Evolutionary conservation across 2,888 invertebrate genomes (phyloP).

Genomic region (Lymantria dispar): DNA sequence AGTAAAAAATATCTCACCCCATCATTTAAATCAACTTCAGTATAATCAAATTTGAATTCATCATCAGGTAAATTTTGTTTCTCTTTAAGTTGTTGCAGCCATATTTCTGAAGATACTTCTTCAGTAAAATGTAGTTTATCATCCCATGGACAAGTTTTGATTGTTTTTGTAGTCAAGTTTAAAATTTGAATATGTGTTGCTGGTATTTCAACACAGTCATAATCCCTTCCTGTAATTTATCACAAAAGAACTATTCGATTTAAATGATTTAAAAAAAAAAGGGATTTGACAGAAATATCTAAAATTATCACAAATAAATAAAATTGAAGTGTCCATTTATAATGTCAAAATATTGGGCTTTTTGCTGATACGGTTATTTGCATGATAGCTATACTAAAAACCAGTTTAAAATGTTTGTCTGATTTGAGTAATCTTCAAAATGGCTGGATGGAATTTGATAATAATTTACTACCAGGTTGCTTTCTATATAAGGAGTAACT

Average conservation of each 20-base stretch:
- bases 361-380: too few relatives aligned
- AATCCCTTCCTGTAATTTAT: constrained; percentile 55
- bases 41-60: constrained; percentile 46
- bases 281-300: neutral
- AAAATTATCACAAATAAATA: neutral
- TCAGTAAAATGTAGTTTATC: constrained; percentile 33
- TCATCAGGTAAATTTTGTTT: constrained; percentile 63
- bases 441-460: too few relatives aligned
- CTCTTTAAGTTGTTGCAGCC: constrained; percentile 50
- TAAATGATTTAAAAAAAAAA: neutral
- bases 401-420: too few relatives aligned
- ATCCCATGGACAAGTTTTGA: constrained; percentile 59
- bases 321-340: too few relatives aligned
- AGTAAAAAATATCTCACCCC: constrained; percentile 32
- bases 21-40: constrained; percentile 32
- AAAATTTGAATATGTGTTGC: constrained; percentile 83
- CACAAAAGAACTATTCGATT: neutral
- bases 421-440: too few relatives aligned
- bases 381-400: too few relatives aligned
- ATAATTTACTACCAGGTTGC: too few relatives aligned
- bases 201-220: constrained; percentile 83
- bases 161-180: constrained; percentile 54
- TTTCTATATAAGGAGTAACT: too few relatives aligned
- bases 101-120: constrained; percentile 42
- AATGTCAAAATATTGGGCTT: too few relatives aligned